These are phyloP conservation scores for Knipowitschia caucasica DNA, from an alignment of 2,797 vertebrate genomes.

Conservation along the genomic window DNA sequence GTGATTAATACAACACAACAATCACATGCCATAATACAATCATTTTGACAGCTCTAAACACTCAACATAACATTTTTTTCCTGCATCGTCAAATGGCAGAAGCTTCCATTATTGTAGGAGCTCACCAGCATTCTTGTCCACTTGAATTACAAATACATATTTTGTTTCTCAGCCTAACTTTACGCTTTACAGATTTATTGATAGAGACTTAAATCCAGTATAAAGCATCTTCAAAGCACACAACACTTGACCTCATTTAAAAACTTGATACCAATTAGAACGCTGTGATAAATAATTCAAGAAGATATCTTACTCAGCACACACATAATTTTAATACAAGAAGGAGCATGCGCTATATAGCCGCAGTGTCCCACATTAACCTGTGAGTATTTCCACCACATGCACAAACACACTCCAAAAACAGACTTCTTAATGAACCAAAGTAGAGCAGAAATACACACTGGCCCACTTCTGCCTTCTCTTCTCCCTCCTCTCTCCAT, in stretches of 20 bases:
- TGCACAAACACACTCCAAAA: conserved; percentile 64
- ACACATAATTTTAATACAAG: conserved; percentile 50
- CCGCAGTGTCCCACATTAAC: conserved; percentile 33
- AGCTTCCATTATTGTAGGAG: too few relatives aligned
- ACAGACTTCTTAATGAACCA: conserved; percentile 84
- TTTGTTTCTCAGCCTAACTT: neutral
- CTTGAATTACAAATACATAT: neutral
- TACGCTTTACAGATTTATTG: conserved; percentile 53
- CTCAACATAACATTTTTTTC: too few relatives aligned
- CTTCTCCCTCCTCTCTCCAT: conserved; percentile 54
- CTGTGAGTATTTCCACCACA: conserved; percentile 15
- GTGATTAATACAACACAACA: too few relatives aligned
- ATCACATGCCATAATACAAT: too few relatives aligned
- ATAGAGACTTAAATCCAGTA: conserved; percentile 58
- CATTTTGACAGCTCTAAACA: too few relatives aligned
- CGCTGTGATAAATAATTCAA: conserved; percentile 82
- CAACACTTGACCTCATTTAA: conserved; percentile 85
- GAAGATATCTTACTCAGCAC: conserved; percentile 51
- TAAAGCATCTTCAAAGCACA: conserved; percentile 67
- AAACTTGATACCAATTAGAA: conserved; percentile 84
- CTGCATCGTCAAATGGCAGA: too few relatives aligned
- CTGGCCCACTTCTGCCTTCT: conserved; percentile 77
- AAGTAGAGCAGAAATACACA: conserved; percentile 77
- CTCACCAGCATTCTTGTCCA: too few relatives aligned
- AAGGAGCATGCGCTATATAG: conserved; percentile 13